These are phyloP conservation scores for Molossus molossus DNA, from an alignment of 2,797 vertebrate species.

Conservation along the genomic window DNA sequence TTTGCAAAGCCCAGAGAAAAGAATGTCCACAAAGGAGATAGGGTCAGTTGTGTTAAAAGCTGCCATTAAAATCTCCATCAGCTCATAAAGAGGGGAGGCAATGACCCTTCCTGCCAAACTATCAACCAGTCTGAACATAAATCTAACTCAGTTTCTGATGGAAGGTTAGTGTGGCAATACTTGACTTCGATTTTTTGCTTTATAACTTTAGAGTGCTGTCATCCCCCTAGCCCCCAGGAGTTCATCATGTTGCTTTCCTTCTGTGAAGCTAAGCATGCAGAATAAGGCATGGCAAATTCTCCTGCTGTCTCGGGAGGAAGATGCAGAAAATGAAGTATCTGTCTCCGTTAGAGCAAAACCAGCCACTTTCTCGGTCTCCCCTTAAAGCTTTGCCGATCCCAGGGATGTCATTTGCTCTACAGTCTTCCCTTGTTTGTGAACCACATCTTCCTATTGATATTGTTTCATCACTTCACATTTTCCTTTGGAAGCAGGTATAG, in stretches of 20 bases:
- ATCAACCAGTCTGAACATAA: neutral
- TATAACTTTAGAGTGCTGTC: neutral
- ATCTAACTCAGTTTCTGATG: neutral
- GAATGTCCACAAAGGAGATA: neutral
- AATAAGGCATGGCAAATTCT: conserved; percentile 35
- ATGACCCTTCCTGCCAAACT: neutral
- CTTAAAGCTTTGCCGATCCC: neutral
- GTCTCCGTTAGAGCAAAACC: neutral
- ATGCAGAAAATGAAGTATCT: conserved; percentile 50
- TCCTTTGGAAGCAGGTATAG: conserved; percentile 49
- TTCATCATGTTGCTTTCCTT: conserved; percentile 55
- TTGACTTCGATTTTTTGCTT: neutral
- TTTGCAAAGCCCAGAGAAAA: conserved; percentile 6
- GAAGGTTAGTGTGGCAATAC: neutral
- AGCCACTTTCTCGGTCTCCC: neutral
- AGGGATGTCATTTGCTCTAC: neutral
- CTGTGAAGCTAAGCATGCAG: conserved; percentile 34
- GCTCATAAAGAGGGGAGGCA: neutral
- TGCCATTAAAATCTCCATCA: neutral
- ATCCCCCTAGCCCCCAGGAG: too few relatives aligned
- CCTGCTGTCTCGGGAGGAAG: conserved; percentile 12
- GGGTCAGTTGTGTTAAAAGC: neutral
- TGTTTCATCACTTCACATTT: conserved; percentile 53
- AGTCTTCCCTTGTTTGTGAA: neutral
- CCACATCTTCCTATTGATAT: neutral